These are phyloP conservation scores for Marmota flaviventris DNA, from an alignment of 2,113 vertebrate genomes.

Conservation along the genomic window DNA sequence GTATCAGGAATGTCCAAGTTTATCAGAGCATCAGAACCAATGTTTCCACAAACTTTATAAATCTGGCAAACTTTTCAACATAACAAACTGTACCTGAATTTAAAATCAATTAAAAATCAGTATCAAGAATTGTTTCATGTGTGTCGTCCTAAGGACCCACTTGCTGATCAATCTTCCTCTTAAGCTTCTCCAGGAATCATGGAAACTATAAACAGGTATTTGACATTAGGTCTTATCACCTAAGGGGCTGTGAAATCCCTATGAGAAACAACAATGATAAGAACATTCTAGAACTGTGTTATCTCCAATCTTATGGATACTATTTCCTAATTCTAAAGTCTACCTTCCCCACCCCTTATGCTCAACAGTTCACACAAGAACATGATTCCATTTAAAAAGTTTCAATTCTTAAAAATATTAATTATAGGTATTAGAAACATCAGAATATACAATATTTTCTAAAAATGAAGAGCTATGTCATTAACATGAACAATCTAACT, in stretches of 20 bases:
- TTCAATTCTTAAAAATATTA: neutral
- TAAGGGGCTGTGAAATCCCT: neutral
- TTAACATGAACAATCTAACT: conserved; percentile 86
- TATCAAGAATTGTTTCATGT: neutral
- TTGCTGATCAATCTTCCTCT: neutral
- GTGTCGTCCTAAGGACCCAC: neutral
- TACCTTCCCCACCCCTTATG: neutral
- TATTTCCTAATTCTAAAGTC: neutral
- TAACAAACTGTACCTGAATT: neutral
- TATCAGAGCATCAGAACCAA: neutral
- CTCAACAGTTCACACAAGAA: neutral
- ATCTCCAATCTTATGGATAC: neutral
- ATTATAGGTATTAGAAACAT: conserved; percentile 83
- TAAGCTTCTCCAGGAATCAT: neutral
- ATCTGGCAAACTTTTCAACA: conserved; percentile 12
- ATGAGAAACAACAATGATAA: neutral
- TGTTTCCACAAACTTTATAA: neutral
- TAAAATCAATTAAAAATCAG: neutral
- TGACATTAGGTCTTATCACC: neutral
- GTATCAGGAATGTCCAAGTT: neutral
- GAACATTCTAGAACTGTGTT: neutral
- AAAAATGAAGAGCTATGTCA: conserved; percentile 78
- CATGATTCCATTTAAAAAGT: neutral
- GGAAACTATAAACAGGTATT: neutral
- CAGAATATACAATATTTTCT: conserved; percentile 75